Conservation (phyloP, 1,140 invertebrate species). For the Calliphora vicina region DNA sequence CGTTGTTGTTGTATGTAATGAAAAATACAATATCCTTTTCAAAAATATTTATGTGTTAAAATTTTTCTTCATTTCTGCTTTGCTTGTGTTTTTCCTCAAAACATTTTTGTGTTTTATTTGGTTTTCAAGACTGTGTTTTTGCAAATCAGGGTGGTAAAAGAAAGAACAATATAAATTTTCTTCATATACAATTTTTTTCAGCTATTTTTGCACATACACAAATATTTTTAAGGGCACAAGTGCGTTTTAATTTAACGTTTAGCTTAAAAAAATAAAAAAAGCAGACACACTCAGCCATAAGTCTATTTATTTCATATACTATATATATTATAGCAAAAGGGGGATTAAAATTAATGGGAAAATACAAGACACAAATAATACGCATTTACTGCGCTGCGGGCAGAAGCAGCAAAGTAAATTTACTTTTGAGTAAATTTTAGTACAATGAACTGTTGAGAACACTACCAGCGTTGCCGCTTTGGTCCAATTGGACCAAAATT, state of each 20-base stretch:
- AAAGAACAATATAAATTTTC: neutral
- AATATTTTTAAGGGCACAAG: neutral
- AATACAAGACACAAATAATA: neutral
- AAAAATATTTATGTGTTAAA: neutral
- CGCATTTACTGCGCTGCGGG: neutral
- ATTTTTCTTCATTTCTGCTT: neutral
- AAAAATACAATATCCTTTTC: conserved; percentile 16
- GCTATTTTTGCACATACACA: neutral
- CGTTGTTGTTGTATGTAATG: neutral
- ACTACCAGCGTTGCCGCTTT: too few relatives aligned
- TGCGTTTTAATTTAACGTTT: neutral
- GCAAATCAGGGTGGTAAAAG: conserved; percentile 11
- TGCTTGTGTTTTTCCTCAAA: neutral
- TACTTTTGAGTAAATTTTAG: conserved; percentile 4
- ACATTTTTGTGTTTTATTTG: neutral
- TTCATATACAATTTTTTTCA: neutral
- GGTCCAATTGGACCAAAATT: too few relatives aligned
- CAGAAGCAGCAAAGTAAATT: conserved; percentile 2
- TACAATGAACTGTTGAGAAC: neutral
- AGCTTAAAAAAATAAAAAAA: too few relatives aligned
- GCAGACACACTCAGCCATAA: too few relatives aligned
- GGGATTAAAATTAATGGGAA: neutral
- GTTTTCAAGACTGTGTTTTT: neutral
- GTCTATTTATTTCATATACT: too few relatives aligned
- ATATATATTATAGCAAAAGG: neutral